These are phyloP conservation scores for Elegia similella DNA, from an alignment of 2,888 invertebrate genomes.

Conservation along the genomic window DNA sequence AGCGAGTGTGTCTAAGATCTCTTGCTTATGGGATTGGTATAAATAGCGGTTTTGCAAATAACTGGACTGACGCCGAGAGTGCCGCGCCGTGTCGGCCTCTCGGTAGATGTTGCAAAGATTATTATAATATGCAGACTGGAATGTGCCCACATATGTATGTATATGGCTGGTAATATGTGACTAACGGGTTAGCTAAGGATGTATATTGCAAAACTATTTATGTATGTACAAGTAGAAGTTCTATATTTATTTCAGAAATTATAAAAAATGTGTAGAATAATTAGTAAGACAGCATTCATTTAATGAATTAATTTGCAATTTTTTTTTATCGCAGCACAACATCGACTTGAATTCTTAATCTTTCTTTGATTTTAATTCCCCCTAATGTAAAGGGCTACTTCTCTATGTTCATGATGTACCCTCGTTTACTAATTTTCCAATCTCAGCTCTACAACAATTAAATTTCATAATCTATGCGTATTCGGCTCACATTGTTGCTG, in stretches of 20 bases:
- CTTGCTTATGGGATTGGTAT: slow-evolving; percentile 67
- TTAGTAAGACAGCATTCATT: no score
- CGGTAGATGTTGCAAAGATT: slow-evolving; percentile 48
- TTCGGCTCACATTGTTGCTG: slow-evolving; percentile 70
- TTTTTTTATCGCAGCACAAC: no score
- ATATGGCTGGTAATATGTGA: slow-evolving; percentile 7
- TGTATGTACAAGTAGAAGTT: neutral
- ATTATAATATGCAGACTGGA: slow-evolving; percentile 30
- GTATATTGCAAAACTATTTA: neutral
- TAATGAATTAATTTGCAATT: no score
- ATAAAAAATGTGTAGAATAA: no score
- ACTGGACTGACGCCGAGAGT: slow-evolving; percentile 67
- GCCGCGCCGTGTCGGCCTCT: slow-evolving; percentile 55
- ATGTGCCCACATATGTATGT: slow-evolving; percentile 13
- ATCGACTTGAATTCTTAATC: no score
- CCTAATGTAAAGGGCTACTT: no score
- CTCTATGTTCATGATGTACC: no score
- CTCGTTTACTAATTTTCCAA: neutral
- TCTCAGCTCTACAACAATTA: slow-evolving; percentile 11
- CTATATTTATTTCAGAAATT: no score
- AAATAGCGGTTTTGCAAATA: slow-evolving; percentile 78
- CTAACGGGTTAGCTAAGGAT: slow-evolving; percentile 6
- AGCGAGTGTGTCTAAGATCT: slow-evolving; percentile 46
- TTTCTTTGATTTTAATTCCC: no score
- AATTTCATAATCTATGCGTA: slow-evolving; percentile 30